phyloP scores from a whole-genome alignment of 1,140 invertebrate species.

The Drosophila sturtevanti region DNA sequence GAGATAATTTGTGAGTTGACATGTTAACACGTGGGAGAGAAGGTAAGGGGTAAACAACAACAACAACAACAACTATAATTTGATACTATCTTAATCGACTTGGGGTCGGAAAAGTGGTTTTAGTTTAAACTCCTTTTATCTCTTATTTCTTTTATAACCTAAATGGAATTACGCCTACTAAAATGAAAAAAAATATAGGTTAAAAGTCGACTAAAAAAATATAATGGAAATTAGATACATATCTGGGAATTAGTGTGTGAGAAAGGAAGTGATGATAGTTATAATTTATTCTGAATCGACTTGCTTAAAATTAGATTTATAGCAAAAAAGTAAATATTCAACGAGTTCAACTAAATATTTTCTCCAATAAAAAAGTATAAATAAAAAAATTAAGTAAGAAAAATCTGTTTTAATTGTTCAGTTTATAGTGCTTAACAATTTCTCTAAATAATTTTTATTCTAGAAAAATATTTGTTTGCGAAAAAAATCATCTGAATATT shows the following conservation, averaged over 20 bases:
- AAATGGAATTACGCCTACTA: background rate
- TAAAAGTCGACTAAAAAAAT: background rate
- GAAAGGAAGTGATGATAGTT: too few species aligned
- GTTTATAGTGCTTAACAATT: too few species aligned
- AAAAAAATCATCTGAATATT: too few species aligned
- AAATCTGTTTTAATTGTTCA: too few species aligned
- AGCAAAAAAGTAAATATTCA: too few species aligned
- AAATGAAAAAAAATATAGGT: constrained; percentile 1
- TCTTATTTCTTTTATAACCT: background rate
- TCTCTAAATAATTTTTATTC: too few species aligned
- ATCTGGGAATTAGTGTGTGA: too few species aligned
- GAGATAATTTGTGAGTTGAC: constrained; percentile 1
- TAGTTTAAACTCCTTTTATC: background rate
- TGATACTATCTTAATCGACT: constrained; percentile 1
- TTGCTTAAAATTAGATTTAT: background rate
- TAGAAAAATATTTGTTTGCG: too few species aligned
- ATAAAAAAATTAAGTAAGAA: too few species aligned
- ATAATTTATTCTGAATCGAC: constrained; percentile 14
- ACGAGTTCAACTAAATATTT: too few species aligned
- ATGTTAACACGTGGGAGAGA: background rate
- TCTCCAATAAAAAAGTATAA: too few species aligned
- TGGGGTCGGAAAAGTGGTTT: background rate
- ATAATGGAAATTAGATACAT: constrained; percentile 4
- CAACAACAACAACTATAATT: background rate
- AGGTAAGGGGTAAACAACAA: background rate